Evolutionary conservation across 1,140 invertebrate species (phyloP).

Genomic region (Samia ricini): DNA sequence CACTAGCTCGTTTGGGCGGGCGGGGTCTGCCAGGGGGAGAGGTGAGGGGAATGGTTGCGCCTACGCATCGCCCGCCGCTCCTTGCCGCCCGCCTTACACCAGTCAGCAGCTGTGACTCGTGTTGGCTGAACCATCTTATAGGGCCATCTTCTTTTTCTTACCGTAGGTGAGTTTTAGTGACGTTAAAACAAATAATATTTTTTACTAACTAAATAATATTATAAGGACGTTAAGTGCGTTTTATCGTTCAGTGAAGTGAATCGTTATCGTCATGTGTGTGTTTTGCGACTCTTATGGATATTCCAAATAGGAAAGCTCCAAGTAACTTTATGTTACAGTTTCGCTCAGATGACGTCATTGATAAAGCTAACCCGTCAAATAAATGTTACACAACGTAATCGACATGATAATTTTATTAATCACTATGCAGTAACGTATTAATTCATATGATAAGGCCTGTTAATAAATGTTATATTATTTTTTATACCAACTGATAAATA

Average conservation of each 20-base stretch:
- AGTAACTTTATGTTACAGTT: not conserved
- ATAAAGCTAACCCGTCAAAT: not conserved
- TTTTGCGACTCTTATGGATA: constrained; percentile 12
- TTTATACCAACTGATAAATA: too few species aligned
- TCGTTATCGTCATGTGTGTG: constrained; percentile 22
- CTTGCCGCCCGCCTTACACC: constrained; percentile 66
- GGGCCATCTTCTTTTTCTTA: constrained; percentile 71
- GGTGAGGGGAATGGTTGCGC: constrained; percentile 39
- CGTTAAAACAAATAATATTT: constrained; percentile 37
- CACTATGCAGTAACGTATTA: too few species aligned
- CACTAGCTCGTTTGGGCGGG: constrained; percentile 18
- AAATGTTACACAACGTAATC: constrained; percentile 13
- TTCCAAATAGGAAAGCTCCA: not conserved
- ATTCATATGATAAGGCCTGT: too few species aligned
- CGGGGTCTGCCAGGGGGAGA: constrained; percentile 21
- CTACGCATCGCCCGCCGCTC: constrained; percentile 64
- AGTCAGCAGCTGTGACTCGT: constrained; percentile 76
- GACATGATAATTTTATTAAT: constrained; percentile 10
- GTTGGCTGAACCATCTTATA: constrained; percentile 75
- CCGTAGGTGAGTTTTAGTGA: constrained; percentile 71
- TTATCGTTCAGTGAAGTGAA: constrained; percentile 60
- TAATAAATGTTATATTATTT: too few species aligned
- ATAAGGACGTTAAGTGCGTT: constrained; percentile 39
- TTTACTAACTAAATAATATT: constrained; percentile 17
- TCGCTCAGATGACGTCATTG: not conserved